These are phyloP conservation scores for Drosophila lacicola DNA, from an alignment of 2,888 invertebrate genomes.

Conservation along the genomic window DNA sequence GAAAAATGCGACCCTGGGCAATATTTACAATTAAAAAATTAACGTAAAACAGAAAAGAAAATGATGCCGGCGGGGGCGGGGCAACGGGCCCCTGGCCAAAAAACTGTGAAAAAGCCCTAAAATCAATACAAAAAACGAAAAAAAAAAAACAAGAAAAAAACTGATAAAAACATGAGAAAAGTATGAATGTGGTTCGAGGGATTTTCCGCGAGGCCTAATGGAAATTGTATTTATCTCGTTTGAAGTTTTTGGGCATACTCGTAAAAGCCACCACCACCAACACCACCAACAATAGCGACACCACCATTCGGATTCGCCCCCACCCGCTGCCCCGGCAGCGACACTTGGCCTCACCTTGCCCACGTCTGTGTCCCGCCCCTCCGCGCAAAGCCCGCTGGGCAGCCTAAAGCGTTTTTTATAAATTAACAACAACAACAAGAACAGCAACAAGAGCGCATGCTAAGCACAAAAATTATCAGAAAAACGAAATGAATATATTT, in stretches of 20 bases:
- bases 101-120: conserved; percentile 78
- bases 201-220: conserved; percentile 74
- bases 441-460: conserved; percentile 34
- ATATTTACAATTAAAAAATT: conserved; percentile 82
- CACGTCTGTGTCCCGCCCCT: conserved; percentile 28
- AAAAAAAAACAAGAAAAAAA: conserved; percentile 30
- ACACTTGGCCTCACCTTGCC: conserved; percentile 73
- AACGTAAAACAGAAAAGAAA: conserved; percentile 76
- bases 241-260: conserved; percentile 62
- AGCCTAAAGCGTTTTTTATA: conserved; percentile 76
- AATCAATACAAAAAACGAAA: conserved; percentile 67
- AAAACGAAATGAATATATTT: conserved; percentile 73
- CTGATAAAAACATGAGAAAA: conserved; percentile 60
- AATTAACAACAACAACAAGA: conserved; percentile 69
- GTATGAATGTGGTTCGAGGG: conserved; percentile 75
- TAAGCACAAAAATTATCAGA: conserved; percentile 48
- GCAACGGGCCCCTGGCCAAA: conserved; percentile 36
- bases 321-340: conserved; percentile 38
- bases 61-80: conserved; percentile 23
- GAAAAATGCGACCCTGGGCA: conserved; percentile 79
- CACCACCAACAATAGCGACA: conserved; percentile 25
- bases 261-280: conserved; percentile 54
- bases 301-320: conserved; percentile 20
- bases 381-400: conserved; percentile 15
- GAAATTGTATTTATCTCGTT: conserved; percentile 81